Conservation (phyloP, 2,797 vertebrate genomes). For the Liasis olivaceus region DNA sequence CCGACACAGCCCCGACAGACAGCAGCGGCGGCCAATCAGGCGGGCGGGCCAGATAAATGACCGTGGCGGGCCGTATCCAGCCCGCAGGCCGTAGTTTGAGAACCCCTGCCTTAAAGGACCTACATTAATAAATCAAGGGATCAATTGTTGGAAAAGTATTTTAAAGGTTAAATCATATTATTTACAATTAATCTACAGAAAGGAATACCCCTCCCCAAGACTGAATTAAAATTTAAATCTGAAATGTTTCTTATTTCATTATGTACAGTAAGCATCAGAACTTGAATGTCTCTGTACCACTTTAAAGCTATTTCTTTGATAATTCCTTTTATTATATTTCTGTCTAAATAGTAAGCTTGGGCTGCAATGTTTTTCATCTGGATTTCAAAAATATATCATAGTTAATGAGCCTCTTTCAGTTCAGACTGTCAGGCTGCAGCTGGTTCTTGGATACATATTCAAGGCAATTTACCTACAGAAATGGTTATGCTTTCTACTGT, state of each 20-base stretch:
- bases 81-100: too few species aligned
- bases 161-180: neutral
- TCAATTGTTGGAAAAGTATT: neutral
- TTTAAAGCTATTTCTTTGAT: neutral
- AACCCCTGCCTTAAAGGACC: neutral
- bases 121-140: neutral
- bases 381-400: neutral
- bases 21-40: too few species aligned
- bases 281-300: neutral
- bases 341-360: neutral
- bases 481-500: neutral
- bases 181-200: neutral
- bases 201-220: neutral
- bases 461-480: neutral
- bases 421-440: rapidly evolving
- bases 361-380: conserved; percentile 7
- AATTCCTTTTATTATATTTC: neutral
- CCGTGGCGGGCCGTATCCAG: too few species aligned
- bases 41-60: too few species aligned
- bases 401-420: conserved; percentile 33
- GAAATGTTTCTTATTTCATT: conserved; percentile 19
- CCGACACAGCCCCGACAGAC: too few species aligned
- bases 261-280: neutral
- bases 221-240: neutral
- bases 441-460: rapidly evolving